Evolutionary conservation across 23 tunicate genomes (phyloP), one percentile per base, ranked within the genome.

Genomic region (Ascidia mentula): DNA sequence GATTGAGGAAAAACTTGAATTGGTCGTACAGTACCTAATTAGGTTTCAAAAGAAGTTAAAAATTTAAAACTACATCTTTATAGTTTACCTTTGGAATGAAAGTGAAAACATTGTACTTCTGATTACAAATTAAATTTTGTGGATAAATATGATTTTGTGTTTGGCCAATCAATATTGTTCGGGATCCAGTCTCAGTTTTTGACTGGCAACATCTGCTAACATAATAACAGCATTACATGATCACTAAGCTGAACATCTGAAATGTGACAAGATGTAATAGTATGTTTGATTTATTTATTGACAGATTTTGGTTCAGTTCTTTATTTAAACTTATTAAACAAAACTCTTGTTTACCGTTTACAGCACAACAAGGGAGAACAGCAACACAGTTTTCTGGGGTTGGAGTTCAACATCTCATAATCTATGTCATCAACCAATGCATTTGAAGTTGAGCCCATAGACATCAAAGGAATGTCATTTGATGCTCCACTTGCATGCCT

Each of bases 31-130:
- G 81, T 34, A 93, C 97, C 97, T 92, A 73, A 31, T 31, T 32
- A 12, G 8, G 9, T 73, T 17, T 73, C 9, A 31, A 73, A 31
- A 31, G 7, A 38, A 35, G 37, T 40, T 2, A 4, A 6, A 53
- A 53, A 28, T 9, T 53, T 53, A 6, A 75, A 31, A 75, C 15
- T n/a, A n/a, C n/a, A n/a, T n/a, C n/a, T n/a, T n/a, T n/a, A n/a
- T n/a, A n/a, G n/a, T n/a, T n/a, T 36, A 92, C 98, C 73, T 92
- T 92, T 24, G 98, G 98, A 8, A 93, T 37, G 59, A 93, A 93
- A 18, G 98, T 93, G 39, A 93, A 71, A 36, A 84, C 73, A 69
- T 88, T 88, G 70, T 86, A 93, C 61, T 93, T 93, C 38, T 93
- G 98, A 84, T 93, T 93, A 72, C 89, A 88, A 34, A 88, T 93